Conservation (phyloP, 2,888 invertebrate genomes). For the Ceraclea dissimilis region DNA sequence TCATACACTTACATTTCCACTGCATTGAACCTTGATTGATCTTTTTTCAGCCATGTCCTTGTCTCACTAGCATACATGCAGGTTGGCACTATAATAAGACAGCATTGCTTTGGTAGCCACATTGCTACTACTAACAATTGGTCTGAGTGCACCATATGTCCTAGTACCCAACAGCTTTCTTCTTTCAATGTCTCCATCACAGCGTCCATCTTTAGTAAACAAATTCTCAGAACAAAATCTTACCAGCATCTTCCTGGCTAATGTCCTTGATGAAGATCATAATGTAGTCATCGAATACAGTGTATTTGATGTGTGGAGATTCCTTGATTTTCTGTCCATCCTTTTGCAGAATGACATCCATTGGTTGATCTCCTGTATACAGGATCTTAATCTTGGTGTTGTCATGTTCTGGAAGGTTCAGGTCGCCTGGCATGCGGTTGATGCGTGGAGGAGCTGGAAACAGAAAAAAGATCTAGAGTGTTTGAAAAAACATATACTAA, state of each 20-base stretch:
- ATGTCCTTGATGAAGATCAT: constrained; percentile 93
- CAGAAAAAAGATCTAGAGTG: not conserved
- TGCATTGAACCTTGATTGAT: too few relatives aligned
- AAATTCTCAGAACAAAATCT: constrained; percentile 24
- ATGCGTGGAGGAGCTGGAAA: constrained; percentile 79
- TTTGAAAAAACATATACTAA: too few relatives aligned
- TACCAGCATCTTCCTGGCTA: constrained; percentile 79
- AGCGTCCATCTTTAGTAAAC: too few relatives aligned
- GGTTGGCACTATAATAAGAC: too few relatives aligned
- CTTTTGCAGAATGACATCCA: constrained; percentile 76
- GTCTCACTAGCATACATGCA: too few relatives aligned
- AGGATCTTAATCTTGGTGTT: constrained; percentile 97
- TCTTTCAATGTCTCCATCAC: too few relatives aligned
- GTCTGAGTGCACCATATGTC: too few relatives aligned
- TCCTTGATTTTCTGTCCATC: constrained; percentile 74
- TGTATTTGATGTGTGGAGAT: constrained; percentile 75
- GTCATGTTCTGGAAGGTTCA: constrained; percentile 88
- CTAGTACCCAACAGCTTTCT: too few relatives aligned
- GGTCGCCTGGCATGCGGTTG: constrained; percentile 80
- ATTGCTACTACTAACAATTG: too few relatives aligned
- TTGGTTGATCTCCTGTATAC: constrained; percentile 94
- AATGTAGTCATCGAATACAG: constrained; percentile 94
- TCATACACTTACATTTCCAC: too few relatives aligned
- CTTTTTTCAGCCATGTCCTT: too few relatives aligned
- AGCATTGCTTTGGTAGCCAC: too few relatives aligned